Conservation (phyloP, 2,113 vertebrate species). For the Nothoprocta pentlandii region DNA sequence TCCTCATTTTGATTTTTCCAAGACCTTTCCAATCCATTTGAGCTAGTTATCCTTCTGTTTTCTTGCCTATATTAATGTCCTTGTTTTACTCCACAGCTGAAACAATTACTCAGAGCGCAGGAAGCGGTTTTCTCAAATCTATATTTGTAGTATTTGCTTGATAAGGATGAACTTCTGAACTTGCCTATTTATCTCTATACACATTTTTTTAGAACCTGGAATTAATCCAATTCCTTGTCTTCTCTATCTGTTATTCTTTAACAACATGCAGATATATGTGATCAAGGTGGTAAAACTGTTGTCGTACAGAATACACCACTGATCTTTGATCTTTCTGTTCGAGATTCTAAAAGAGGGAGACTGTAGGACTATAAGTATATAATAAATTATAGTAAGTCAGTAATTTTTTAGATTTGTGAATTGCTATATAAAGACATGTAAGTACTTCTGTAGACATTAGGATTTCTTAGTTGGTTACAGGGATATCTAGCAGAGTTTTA, state of each 20-base stretch:
- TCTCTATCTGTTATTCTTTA: background rate
- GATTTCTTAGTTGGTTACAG: background rate
- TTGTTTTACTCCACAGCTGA: background rate
- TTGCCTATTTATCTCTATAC: background rate
- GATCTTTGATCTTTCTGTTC: background rate
- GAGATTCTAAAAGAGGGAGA: background rate
- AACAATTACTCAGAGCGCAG: background rate
- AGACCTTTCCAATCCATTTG: background rate
- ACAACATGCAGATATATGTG: background rate
- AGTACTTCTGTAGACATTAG: background rate
- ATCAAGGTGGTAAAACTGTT: background rate
- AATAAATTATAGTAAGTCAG: background rate
- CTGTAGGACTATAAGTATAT: background rate
- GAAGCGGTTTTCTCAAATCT: background rate
- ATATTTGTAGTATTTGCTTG: background rate
- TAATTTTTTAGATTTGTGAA: background rate
- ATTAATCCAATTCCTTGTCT: background rate
- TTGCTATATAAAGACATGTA: background rate
- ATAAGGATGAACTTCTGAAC: background rate
- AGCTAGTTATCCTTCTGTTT: background rate
- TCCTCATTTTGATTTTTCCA: background rate
- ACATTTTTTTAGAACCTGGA: background rate
- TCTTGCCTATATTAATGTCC: background rate
- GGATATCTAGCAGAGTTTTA: background rate
- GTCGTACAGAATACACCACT: background rate